Evolutionary conservation across 2,113 vertebrate species (phyloP), one percentile per base, ranked within the genome.

Genomic region (Mesitornis unicolor): DNA sequence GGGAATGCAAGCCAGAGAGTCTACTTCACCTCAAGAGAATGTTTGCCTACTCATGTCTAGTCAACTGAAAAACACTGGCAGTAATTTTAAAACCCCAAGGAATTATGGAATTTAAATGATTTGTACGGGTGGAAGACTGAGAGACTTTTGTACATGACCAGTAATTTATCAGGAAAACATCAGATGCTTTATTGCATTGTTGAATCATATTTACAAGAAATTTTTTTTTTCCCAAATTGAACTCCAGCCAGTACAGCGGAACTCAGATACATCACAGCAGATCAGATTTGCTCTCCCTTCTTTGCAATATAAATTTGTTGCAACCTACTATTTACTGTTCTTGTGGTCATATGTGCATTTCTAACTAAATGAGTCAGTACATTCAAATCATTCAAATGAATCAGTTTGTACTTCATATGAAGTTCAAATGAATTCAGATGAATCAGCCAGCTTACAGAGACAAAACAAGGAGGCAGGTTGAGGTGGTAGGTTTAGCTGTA

Each of bases 151-250:
- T 59, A 81, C 22, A 70, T 60, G 61, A 82, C 48, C 89, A 86
- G 50, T 61, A 75, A 86, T 74, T 93, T 93, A 70, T 78, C 63
- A 89, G 79, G 90, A 90, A 94, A 78, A 42, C 59, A 92, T 81
- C 57, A 75, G 77, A 68, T 71, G 56, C 20, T 90, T 38, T 67
- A 31, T 25, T 75, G 51, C 31, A 50, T 47, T 86, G 31, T 64
- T 93, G 84, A 87, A 87, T 92, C 68, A 70, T 63, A 65, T 56
- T 90, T 70, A 69, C 5, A 3, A 43, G 54, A 89, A 77, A 51
- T 21, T 36, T 69, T 45, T 73, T 93, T 84, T 71, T 26, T 64
- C 42, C 35, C 56, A 71, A 68, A 68, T 75, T 54, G 84, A 95
- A 78, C 51, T 89, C 42, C 51, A 92, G 69, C 35, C 61, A 74